A percentile compares a stretch with the other conserved stretches of the same genome.
These are phyloP conservation scores for Endotricha flammealis DNA, from an alignment of 2,888 invertebrate genomes.

Conservation along the genomic window DNA sequence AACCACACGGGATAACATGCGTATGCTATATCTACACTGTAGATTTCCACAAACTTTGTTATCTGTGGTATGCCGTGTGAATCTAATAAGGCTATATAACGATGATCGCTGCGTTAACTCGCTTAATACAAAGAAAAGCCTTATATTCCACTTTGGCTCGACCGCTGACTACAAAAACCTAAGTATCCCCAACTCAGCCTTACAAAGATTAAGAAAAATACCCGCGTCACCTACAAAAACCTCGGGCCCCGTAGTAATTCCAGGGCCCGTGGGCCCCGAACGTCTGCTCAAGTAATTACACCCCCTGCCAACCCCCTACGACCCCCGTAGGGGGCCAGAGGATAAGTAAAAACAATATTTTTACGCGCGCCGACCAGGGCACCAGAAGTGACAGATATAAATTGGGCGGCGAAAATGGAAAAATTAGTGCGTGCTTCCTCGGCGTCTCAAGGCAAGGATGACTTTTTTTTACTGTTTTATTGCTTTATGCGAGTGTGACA, in stretches of 20 bases:
- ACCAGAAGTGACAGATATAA: constrained; percentile 74
- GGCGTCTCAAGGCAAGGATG: constrained; percentile 34
- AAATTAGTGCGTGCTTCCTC: constrained; percentile 60
- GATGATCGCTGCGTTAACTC: too few species aligned
- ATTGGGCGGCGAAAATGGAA: constrained; percentile 66
- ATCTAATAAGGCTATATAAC: too few species aligned
- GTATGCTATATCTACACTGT: too few species aligned
- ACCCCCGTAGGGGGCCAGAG: constrained; percentile 28
- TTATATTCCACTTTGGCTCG: neutral
- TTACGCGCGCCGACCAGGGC: constrained; percentile 64
- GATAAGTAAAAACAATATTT: constrained; percentile 78
- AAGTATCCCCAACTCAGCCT: constrained; percentile 10
- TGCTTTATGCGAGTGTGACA: constrained; percentile 21
- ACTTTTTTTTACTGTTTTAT: constrained; percentile 36
- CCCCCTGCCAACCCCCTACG: constrained; percentile 28
- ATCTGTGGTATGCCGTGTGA: too few species aligned
- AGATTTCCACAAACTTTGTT: too few species aligned
- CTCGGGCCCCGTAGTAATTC: constrained; percentile 53
- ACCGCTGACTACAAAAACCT: constrained; percentile 11
- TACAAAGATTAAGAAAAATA: constrained; percentile 56
- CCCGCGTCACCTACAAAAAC: constrained; percentile 55
- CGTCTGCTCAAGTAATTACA: constrained; percentile 73
- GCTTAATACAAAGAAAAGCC: neutral
- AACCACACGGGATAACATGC: too few species aligned
- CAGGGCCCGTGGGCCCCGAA: constrained; percentile 52